Conservation (phyloP, 2,797 vertebrate genomes). For the Sebastes cheni region DNA sequence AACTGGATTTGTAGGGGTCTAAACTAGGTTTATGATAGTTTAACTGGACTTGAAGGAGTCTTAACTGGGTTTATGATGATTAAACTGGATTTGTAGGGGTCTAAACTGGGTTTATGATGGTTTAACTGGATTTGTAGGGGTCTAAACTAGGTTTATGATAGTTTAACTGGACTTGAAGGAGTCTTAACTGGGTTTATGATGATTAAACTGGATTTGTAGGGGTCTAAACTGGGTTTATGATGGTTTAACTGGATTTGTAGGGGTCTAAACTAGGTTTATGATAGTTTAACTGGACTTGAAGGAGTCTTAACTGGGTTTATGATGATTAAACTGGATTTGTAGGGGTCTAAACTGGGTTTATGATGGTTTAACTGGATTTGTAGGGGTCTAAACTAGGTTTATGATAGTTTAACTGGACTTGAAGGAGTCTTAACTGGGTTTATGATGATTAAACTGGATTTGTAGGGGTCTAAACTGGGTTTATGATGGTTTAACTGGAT, state of each 20-base stretch:
- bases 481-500: background rate
- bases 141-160: background rate
- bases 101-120: background rate
- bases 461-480: too few species aligned
- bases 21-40: rapidly evolving
- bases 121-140: background rate
- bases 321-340: background rate
- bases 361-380: background rate
- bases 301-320: background rate
- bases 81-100: background rate
- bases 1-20: rapidly evolving
- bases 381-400: background rate
- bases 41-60: too few species aligned
- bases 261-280: too few species aligned
- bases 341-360: background rate
- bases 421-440: background rate
- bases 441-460: too few species aligned
- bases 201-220: background rate
- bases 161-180: background rate
- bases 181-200: background rate
- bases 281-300: background rate
- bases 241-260: rapidly evolving
- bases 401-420: background rate
- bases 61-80: background rate
- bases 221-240: background rate